Evolutionary conservation across 2,888 invertebrate genomes (phyloP).

Genomic region (Tipula helvola): DNA sequence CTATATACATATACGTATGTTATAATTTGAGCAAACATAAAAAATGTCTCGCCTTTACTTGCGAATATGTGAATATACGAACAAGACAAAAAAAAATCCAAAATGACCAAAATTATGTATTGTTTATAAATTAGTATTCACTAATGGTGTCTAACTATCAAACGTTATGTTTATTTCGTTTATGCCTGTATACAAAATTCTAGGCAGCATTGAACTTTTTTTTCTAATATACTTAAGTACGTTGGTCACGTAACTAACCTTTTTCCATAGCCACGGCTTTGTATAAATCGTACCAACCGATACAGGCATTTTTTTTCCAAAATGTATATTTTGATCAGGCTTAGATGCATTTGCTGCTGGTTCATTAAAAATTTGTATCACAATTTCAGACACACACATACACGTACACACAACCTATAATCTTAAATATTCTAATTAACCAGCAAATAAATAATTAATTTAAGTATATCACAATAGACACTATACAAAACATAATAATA

Average conservation of each 20-base stretch:
- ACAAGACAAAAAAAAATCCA: neutral
- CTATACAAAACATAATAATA: neutral
- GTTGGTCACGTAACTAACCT: conserved; percentile 11
- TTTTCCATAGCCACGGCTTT: conserved; percentile 14
- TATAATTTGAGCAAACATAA: neutral
- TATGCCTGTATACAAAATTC: neutral
- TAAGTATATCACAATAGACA: neutral
- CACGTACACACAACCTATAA: neutral
- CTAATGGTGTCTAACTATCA: neutral
- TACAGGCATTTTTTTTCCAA: conserved; percentile 12
- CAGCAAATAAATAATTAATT: neutral
- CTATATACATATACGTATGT: neutral
- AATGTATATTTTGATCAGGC: neutral
- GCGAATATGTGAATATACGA: neutral
- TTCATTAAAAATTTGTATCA: neutral
- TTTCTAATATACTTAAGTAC: neutral
- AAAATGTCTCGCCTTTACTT: neutral
- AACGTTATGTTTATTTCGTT: neutral
- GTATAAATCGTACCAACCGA: conserved; percentile 14
- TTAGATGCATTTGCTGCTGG: neutral
- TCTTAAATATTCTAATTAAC: neutral
- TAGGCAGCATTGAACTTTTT: neutral
- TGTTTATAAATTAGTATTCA: neutral
- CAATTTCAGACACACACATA: neutral
- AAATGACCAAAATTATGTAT: neutral